These are phyloP conservation scores for Polyergus mexicanus DNA, from an alignment of 1,140 invertebrate species.

Conservation along the genomic window DNA sequence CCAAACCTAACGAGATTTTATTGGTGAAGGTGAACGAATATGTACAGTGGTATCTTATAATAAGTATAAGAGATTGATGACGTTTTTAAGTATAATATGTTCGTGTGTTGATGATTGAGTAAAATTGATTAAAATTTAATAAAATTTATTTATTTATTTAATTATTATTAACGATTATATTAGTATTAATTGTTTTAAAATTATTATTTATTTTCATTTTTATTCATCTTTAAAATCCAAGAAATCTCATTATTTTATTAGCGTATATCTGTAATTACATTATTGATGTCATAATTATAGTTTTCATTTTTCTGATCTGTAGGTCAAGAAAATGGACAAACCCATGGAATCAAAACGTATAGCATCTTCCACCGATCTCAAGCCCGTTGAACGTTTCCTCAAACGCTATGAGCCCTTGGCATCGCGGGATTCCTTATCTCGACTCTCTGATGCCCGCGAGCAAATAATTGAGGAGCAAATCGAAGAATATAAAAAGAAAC, in stretches of 20 bases:
- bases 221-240: background rate
- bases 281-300: background rate
- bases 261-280: background rate
- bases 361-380: conserved; percentile 76
- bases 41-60: background rate
- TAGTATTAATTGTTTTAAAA: no score
- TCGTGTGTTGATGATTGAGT: background rate
- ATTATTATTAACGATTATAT: no score
- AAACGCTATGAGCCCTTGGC: conserved; percentile 76
- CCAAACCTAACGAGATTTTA: conserved; percentile 84
- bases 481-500: conserved; percentile 84
- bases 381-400: conserved; percentile 78
- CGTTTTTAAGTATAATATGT: background rate
- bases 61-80: background rate
- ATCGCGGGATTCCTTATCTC: conserved; percentile 74
- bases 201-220: background rate
- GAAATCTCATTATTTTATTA: background rate
- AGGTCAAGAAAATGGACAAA: conserved; percentile 84
- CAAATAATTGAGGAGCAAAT: conserved; percentile 85
- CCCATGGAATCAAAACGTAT: conserved; percentile 77
- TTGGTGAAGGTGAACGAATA: conserved; percentile 81
- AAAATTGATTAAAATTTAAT: conserved; percentile 3
- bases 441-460: conserved; percentile 74
- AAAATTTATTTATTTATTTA: background rate
- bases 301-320: background rate